phyloP scores from a whole-genome alignment of 30 jellyfish, hydroid and myxozoan genomes.

The Cassiopea andromeda region DNA sequence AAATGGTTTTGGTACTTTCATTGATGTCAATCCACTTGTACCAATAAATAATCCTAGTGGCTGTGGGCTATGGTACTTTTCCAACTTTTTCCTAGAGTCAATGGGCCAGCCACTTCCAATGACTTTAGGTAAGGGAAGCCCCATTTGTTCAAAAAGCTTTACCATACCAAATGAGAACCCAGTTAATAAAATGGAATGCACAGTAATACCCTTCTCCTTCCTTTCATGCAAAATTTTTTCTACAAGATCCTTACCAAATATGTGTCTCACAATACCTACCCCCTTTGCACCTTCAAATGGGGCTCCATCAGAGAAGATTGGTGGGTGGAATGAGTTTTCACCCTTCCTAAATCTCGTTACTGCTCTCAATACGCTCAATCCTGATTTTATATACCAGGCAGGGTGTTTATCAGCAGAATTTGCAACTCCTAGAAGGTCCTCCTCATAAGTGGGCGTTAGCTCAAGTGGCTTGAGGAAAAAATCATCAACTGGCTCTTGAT shows the following conservation, averaged over 20 bases:
- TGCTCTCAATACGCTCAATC: conserved; percentile 8
- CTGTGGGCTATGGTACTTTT: conserved; percentile 50
- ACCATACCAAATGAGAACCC: conserved; percentile 37
- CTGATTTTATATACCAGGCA: conserved; percentile 45
- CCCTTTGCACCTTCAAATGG: conserved; percentile 33
- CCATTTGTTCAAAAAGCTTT: conserved; percentile 12
- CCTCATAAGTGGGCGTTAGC: conserved; percentile 49
- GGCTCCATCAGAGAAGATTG: conserved; percentile 11
- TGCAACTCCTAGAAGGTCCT: conserved; percentile 22
- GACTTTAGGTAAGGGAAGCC: conserved; percentile 35
- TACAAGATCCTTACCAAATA: conserved; percentile 12
- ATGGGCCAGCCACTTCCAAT: conserved; percentile 43
- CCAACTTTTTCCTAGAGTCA: conserved; percentile 41
- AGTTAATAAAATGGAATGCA: conserved; percentile 43
- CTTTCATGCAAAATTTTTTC: conserved; percentile 23
- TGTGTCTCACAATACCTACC: conserved; percentile 10
- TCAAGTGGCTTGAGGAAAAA: conserved; percentile 27
- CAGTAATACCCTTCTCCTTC: conserved; percentile 25
- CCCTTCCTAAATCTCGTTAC: not conserved
- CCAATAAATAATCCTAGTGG: conserved; percentile 56
- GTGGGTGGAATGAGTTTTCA: not conserved
- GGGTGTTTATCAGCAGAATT: conserved; percentile 29
- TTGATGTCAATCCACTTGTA: conserved; percentile 21
- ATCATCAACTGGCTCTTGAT: conserved; percentile 38
- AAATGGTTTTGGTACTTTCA: conserved; percentile 43